These are phyloP conservation scores for Lasiurus borealis DNA, from an alignment of 2,113 vertebrate species.

Conservation along the genomic window DNA sequence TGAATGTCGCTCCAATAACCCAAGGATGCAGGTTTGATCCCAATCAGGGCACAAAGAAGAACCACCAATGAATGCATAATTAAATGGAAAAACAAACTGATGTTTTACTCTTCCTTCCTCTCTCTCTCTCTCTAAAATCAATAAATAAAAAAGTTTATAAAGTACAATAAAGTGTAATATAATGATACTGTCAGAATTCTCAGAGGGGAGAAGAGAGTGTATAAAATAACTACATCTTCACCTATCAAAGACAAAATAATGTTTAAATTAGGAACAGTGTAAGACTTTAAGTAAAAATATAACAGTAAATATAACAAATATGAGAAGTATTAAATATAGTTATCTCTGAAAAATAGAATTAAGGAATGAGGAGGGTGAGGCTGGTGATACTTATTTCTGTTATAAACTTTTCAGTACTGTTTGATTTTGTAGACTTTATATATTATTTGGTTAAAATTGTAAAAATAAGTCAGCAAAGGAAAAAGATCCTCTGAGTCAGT, in stretches of 20 bases:
- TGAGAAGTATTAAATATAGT: neutral
- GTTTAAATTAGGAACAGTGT: neutral
- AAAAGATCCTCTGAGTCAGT: neutral
- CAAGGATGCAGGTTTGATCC: too few relatives aligned
- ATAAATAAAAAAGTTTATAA: neutral
- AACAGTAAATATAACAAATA: conserved; percentile 5
- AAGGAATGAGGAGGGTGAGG: neutral
- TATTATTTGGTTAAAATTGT: neutral
- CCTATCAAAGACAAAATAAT: neutral
- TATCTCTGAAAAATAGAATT: neutral
- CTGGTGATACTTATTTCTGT: neutral
- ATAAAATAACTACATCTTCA: neutral
- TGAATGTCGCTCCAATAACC: too few relatives aligned
- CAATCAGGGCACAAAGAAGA: too few relatives aligned
- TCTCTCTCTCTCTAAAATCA: too few relatives aligned
- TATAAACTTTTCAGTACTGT: neutral
- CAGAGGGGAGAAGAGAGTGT: neutral
- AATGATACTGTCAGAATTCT: neutral
- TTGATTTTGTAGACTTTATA: neutral
- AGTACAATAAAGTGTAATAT: conserved; percentile 1
- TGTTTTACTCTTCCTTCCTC: too few relatives aligned
- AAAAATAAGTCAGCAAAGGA: neutral
- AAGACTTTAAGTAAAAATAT: conserved; percentile 10
- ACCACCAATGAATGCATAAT: too few relatives aligned
- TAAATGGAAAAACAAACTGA: too few relatives aligned